These are phyloP conservation scores for Pitta sordida DNA, from an alignment of 2,113 vertebrate genomes.

Conservation along the genomic window DNA sequence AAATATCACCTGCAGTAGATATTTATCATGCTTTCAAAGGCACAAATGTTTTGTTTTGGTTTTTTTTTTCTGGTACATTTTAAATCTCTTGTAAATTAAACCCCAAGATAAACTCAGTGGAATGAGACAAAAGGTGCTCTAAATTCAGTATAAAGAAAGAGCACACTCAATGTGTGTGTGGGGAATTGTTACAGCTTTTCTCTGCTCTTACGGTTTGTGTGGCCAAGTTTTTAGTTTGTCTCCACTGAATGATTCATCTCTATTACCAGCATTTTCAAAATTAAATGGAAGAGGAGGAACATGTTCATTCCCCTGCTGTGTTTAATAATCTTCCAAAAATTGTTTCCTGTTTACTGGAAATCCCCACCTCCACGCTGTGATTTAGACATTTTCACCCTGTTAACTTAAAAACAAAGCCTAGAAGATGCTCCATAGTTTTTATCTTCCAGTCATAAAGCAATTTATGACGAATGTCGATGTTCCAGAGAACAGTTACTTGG, in stretches of 20 bases:
- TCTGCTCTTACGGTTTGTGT: not conserved
- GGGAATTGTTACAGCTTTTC: not conserved
- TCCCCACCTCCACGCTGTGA: conserved; percentile 7
- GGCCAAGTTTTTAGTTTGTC: not conserved
- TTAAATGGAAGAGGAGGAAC: conserved; percentile 46
- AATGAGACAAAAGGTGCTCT: not conserved
- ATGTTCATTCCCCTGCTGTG: conserved; percentile 21
- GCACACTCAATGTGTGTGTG: not conserved
- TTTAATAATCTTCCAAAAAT: conserved; percentile 43
- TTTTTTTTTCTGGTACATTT: too few species aligned
- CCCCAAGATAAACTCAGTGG: not conserved
- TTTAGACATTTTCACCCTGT: not conserved
- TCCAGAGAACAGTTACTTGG: not conserved
- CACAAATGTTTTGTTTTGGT: not conserved
- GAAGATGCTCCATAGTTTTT: not conserved
- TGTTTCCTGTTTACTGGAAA: conserved; percentile 54
- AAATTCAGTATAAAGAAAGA: not conserved
- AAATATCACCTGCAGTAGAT: not conserved
- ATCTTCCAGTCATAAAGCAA: not conserved
- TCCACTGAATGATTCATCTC: conserved; percentile 34
- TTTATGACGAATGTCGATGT: conserved; percentile 13
- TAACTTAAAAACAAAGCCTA: not conserved
- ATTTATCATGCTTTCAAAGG: not conserved
- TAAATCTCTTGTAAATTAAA: not conserved
- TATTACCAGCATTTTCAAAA: conserved; percentile 48